Evolutionary conservation across 1,140 invertebrate species (phyloP).

Genomic region (Bombus fervidus): DNA sequence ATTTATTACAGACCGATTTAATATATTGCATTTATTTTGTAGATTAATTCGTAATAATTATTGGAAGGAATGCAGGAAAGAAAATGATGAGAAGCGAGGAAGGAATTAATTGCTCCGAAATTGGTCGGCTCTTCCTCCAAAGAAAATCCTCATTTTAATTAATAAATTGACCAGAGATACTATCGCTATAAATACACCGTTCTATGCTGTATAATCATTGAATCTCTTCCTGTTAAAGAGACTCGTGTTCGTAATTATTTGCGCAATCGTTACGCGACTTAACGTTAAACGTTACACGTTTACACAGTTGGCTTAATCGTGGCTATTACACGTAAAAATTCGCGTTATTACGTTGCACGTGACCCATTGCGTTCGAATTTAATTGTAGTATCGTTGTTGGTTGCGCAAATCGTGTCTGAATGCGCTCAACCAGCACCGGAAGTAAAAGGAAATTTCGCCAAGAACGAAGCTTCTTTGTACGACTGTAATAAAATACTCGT

Average conservation of each 20-base stretch:
- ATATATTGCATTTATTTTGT: not conserved
- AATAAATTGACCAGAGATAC: not conserved
- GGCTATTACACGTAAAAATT: not conserved
- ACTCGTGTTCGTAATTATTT: conserved; percentile 11
- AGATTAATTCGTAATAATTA: not conserved
- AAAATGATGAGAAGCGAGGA: no score
- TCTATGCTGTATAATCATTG: not conserved
- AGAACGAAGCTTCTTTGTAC: not conserved
- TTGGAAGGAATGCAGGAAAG: no score
- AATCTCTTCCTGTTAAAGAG: not conserved
- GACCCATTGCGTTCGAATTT: not conserved
- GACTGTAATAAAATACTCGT: not conserved
- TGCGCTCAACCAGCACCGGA: not conserved
- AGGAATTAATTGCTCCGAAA: no score
- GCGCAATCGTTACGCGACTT: conserved; percentile 27
- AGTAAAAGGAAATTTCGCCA: conserved; percentile 25
- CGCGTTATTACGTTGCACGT: not conserved
- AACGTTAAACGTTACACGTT: not conserved
- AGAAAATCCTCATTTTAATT: not conserved
- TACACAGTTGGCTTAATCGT: conserved; percentile 15
- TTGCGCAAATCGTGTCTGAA: not conserved
- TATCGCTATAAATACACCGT: not conserved
- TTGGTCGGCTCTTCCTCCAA: no score
- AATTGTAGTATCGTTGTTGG: conserved; percentile 9
- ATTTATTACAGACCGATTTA: no score